Evolutionary conservation across 2,888 invertebrate species (phyloP), one percentile per base, ranked within the genome.

Genomic region (Hermodice carunculata): DNA sequence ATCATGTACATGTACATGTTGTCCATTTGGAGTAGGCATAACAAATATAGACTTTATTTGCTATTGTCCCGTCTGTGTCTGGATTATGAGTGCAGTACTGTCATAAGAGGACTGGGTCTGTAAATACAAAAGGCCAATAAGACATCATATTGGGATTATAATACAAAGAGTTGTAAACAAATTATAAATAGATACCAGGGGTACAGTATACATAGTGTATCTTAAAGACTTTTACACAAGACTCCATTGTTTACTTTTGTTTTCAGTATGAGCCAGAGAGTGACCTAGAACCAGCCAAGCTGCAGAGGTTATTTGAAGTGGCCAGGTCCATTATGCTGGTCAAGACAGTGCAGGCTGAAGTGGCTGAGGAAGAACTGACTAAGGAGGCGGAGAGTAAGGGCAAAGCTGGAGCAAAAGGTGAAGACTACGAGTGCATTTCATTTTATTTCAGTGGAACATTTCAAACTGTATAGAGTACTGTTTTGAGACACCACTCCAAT

Each of bases 261-360:
- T 46, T 52, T 17, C 64, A 74, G 74, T 70, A 67, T 67, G 70
- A 74, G 11, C 29, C 65, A 5, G 77, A 69, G 4, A 73, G 69
- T 44, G 83, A 82, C 51, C 66, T 65, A 51, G 83, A 84, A 65
- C 62, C 66, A 3, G 76, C 51, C 5, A 76, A 78, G 51, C 71
- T 85, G 14, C 73, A 76, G 61, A 78, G 84, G 66, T 67, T 84
- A 48, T 85, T 85, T 69, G 69, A 71, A 29, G 77, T 85, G 4
- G 74, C 81, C 2, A 78, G 78, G 63, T 67, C 75, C 4, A 71
- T 85, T 3, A 83, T 85, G 81, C 70, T 77, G 34, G 67, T 78
- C 49, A 79, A 84, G 51, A 71, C 77, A 64, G 76, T 79, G 14
- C 73, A 81, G 66, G 75, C 76, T 28, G 78, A 82, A 57, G 78